Percentiles rank a stretch among this genome's conserved stretches.
phyloP scores from a whole-genome alignment of 2,113 vertebrate species.

The Tor tambroides region DNA sequence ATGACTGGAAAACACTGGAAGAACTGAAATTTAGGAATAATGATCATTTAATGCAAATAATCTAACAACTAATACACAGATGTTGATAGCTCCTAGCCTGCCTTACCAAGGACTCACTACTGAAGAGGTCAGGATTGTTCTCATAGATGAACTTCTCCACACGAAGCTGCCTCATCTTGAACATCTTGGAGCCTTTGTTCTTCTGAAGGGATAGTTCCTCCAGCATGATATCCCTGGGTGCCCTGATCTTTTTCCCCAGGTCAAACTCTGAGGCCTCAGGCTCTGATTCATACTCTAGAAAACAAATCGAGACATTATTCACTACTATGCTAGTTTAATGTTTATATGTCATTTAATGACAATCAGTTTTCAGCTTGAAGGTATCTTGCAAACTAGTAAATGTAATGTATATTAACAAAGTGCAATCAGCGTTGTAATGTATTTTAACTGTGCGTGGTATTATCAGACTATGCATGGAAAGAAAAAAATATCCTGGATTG shows the following conservation, averaged over 20 bases:
- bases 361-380: too few species aligned
- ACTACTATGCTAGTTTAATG: background rate
- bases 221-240: conserved; percentile 95
- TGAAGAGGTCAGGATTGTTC: conserved; percentile 93
- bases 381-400: background rate
- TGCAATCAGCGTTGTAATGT: background rate
- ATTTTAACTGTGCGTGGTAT: background rate
- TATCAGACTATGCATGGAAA: background rate
- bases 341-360: background rate
- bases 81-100: background rate
- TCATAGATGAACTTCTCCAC: conserved; percentile 97
- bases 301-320: background rate
- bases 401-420: background rate
- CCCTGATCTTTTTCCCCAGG: conserved; percentile 94
- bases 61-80: background rate
- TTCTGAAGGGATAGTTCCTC: conserved; percentile 93
- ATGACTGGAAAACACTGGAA: background rate
- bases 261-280: conserved; percentile 89
- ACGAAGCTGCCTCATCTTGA: conserved; percentile 89
- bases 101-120: conserved; percentile 88
- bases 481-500: background rate
- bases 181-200: conserved; percentile 98
- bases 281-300: conserved; percentile 72
- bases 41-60: background rate
- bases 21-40: background rate